A percentile compares a stretch with the other conserved stretches of the same genome.
phyloP scores from a whole-genome alignment of 2,888 invertebrate species.

The Phoronis australis region DNA sequence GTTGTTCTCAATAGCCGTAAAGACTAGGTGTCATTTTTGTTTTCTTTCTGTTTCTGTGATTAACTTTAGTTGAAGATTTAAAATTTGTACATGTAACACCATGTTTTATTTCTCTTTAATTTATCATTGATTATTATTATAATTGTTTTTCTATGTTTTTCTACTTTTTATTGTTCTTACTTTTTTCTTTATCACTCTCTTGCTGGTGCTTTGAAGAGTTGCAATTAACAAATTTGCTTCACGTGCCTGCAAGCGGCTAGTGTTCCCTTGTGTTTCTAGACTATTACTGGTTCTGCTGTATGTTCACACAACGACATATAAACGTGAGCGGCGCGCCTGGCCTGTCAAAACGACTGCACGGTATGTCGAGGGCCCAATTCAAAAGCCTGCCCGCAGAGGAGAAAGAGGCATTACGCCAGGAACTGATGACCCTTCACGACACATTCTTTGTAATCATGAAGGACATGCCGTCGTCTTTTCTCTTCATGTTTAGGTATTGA shows the following conservation, averaged over 20 bases:
- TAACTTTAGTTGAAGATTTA: no score
- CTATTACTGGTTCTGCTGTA: constrained; percentile 37
- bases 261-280: no score
- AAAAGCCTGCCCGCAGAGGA: constrained; percentile 28
- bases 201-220: neutral
- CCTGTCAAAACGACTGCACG: constrained; percentile 24
- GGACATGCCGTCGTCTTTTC: constrained; percentile 59
- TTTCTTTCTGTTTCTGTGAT: no score
- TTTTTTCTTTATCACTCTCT: neutral
- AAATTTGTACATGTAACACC: no score
- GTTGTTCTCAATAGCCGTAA: no score
- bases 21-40: no score
- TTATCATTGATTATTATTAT: neutral
- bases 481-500: constrained; percentile 68
- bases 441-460: constrained; percentile 56
- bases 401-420: constrained; percentile 28
- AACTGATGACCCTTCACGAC: constrained; percentile 32
- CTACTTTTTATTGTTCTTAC: neutral
- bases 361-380: constrained; percentile 28
- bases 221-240: neutral
- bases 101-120: no score
- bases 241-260: no score
- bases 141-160: neutral
- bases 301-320: constrained; percentile 38
- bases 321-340: constrained; percentile 27